These are phyloP conservation scores for Hyphantria cunea DNA, from an alignment of 1,140 invertebrate species.

Conservation along the genomic window DNA sequence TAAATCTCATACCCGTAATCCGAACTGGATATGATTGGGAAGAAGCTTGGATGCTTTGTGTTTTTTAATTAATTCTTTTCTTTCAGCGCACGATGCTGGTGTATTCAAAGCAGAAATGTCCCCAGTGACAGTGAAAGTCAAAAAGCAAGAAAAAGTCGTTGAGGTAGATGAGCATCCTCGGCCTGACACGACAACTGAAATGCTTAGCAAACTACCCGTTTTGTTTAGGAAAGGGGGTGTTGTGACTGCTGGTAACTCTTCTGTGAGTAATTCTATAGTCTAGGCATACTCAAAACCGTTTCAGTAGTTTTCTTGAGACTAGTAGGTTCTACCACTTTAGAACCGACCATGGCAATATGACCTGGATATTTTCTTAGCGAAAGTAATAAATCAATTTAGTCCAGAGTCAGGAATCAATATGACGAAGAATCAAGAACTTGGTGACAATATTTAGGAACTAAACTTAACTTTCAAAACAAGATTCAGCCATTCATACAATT, in stretches of 20 bases:
- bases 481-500: no score
- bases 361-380: no score
- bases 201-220: slow-evolving; percentile 90
- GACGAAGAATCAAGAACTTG: no score
- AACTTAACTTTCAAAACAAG: no score
- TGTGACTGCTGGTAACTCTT: slow-evolving; percentile 97
- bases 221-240: slow-evolving; percentile 98
- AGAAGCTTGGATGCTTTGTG: not conserved
- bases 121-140: slow-evolving; percentile 92
- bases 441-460: no score
- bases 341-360: no score
- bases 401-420: no score
- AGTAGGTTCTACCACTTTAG: no score
- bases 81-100: slow-evolving; percentile 91
- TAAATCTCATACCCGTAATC: no score
- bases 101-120: slow-evolving; percentile 94
- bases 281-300: not conserved
- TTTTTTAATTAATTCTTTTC: not conserved
- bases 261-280: slow-evolving; percentile 83
- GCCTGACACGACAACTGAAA: slow-evolving; percentile 91
- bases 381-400: no score
- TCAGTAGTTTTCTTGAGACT: no score
- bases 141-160: slow-evolving; percentile 90
- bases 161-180: slow-evolving; percentile 97
- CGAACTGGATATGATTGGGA: not conserved